phyloP scores from a whole-genome alignment of 2,113 vertebrate species.

The Actenoides hombroni region DNA sequence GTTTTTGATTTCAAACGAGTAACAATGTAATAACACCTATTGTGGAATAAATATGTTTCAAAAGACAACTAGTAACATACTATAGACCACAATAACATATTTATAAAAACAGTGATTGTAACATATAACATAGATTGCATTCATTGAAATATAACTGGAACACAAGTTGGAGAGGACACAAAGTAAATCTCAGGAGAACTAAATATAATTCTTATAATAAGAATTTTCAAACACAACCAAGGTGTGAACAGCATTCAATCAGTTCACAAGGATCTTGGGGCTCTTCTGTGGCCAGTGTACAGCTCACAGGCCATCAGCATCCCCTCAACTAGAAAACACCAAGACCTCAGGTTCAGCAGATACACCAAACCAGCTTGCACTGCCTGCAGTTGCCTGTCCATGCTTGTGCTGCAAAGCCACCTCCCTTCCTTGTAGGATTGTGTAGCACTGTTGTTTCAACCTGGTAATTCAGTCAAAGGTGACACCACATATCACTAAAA shows the following conservation, averaged over 20 bases:
- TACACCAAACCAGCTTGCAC: fast-evolving
- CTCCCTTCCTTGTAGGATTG: too few species aligned
- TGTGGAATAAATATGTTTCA: too few species aligned
- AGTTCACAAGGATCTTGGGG: too few species aligned
- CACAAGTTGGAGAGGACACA: background rate
- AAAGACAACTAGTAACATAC: background rate
- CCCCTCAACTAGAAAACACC: fast-evolving
- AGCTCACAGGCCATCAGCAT: background rate
- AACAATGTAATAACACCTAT: background rate
- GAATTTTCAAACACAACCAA: background rate
- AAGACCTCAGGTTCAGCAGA: fast-evolving
- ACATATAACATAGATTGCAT: background rate
- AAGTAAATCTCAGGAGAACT: background rate
- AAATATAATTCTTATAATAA: fast-evolving
- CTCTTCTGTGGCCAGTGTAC: background rate
- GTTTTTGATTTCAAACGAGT: background rate
- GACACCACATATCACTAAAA: background rate
- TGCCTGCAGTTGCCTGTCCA: background rate
- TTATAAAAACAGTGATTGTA: background rate
- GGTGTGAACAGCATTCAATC: fast-evolving
- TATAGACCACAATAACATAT: background rate
- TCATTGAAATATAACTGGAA: background rate
- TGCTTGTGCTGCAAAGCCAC: background rate
- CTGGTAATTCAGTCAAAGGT: background rate
- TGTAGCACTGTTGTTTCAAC: fast-evolving